Base-by-base conservation (phyloP, 2,888 invertebrate species). In the Hydraecia micacea region DNA sequence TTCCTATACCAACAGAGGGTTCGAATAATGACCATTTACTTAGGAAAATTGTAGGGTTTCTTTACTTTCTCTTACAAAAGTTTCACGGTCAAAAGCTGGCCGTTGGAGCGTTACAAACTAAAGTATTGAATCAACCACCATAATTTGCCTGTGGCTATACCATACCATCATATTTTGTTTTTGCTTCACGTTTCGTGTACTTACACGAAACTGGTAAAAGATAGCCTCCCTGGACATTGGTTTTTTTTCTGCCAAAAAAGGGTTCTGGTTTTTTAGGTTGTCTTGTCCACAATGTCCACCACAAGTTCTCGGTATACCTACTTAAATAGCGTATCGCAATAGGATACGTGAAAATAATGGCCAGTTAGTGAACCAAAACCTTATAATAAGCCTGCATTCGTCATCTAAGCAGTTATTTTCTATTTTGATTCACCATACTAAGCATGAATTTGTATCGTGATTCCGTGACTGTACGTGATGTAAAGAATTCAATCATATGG, bases 401-500 rank as follows among this genome's bases (percentile, higher is more conserved):
- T 66, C 18, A 36, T 28, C 15, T 21, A 60, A 46, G 13, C 6
- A 15, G 0, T 25, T 11, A 25, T 28, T 28, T 42, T 15, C 25
- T 32, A 4, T 80, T 71, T 65, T 65, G 5, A 66, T n/a, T 60
- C 6, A 49, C 1, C 15, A 21, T 39, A 21, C 15, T 25, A 21
- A 68, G 36, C 21, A 73, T 46, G 60, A 46, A 82, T 82, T 75
- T 55, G 46, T 75, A 82, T 75, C 65, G 60, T 52, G 77, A 65
- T 42, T 46, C 39, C 28, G 28, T 42, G 60, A n/a, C n/a, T n/a
- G 60, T 58, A 32, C 58, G 60, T 67, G 58, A 66, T 82, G 36
- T 72, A 84, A 84, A 85, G 83, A 86, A 87, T 86, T 87, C 83
- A 85, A 87, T 90, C 87, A 78, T 72, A 77, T 72, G 75, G 78